Percentiles rank a stretch among this genome's conserved stretches.
Conservation (phyloP, 2,113 vertebrate species). For the Thalassarche chlororhynchos region DNA sequence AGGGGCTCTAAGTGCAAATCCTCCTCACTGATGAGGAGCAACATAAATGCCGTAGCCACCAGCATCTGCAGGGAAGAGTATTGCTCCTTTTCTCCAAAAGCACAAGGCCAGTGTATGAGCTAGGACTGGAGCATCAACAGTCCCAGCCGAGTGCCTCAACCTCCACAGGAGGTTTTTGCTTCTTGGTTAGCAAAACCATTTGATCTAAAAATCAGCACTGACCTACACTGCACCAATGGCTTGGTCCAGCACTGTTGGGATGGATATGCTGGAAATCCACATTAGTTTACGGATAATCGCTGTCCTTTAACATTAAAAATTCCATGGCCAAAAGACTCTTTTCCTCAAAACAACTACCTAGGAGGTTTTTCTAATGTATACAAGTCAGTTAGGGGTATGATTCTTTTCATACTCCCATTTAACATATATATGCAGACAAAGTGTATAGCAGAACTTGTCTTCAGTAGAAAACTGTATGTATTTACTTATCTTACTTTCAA, state of each 20-base stretch:
- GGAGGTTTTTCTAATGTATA: not conserved
- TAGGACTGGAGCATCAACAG: not conserved
- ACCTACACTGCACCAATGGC: not conserved
- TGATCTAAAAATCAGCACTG: not conserved
- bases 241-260: not conserved
- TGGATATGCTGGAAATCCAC: not conserved
- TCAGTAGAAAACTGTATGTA: not conserved
- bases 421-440: not conserved
- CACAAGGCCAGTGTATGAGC: not conserved
- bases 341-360: not conserved
- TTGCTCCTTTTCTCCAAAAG: not conserved
- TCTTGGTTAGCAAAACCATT: not conserved
- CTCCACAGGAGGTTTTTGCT: not conserved
- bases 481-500: not conserved
- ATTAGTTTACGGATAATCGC: not conserved
- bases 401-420: not conserved
- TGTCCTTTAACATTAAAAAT: not conserved
- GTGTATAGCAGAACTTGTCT: not conserved
- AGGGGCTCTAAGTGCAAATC: not conserved
- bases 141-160: rapidly evolving
- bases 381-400: not conserved
- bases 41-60: not conserved
- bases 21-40: not conserved
- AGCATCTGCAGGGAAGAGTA: not conserved
- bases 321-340: not conserved